Conservation (phyloP, 2,888 invertebrate genomes). For the Xylophagus ater region DNA sequence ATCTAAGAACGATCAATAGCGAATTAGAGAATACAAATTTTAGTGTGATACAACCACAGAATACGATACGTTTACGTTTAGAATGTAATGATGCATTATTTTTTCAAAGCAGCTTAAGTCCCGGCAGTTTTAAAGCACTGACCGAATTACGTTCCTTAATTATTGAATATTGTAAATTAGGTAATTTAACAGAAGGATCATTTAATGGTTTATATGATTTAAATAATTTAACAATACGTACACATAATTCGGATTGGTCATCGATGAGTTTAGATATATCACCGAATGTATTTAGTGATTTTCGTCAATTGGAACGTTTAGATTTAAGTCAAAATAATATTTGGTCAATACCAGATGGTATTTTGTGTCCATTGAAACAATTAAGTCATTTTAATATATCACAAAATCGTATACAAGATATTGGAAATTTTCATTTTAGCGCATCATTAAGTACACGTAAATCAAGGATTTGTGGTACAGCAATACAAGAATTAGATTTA, state of each 20-base stretch:
- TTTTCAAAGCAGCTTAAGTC: conserved; percentile 68
- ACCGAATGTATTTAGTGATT: conserved; percentile 64
- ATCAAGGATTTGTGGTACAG: conserved; percentile 43
- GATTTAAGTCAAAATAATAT: conserved; percentile 82
- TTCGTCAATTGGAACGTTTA: conserved; percentile 68
- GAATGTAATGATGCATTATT: conserved; percentile 71
- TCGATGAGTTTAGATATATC: conserved; percentile 76
- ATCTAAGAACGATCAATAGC: conserved; percentile 73
- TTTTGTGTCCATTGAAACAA: conserved; percentile 73
- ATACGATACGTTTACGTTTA: conserved; percentile 66
- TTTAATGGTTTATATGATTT: conserved; percentile 71
- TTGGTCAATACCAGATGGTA: conserved; percentile 75
- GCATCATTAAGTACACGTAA: conserved; percentile 45
- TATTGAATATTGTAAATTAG: conserved; percentile 79
- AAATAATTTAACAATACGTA: conserved; percentile 72
- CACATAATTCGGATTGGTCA: conserved; percentile 76
- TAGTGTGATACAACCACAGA: conserved; percentile 74
- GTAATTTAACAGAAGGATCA: conserved; percentile 69
- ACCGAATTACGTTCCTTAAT: conserved; percentile 68
- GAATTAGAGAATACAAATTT: conserved; percentile 82
- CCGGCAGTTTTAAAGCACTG: conserved; percentile 69
- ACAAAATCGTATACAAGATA: conserved; percentile 76
- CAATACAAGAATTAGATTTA: conserved; percentile 68
- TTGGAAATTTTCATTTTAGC: conserved; percentile 74
- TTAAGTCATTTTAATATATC: conserved; percentile 74